Base-by-base conservation (phyloP, 1,140 invertebrate species). In the Argopecten irradians region DNA sequence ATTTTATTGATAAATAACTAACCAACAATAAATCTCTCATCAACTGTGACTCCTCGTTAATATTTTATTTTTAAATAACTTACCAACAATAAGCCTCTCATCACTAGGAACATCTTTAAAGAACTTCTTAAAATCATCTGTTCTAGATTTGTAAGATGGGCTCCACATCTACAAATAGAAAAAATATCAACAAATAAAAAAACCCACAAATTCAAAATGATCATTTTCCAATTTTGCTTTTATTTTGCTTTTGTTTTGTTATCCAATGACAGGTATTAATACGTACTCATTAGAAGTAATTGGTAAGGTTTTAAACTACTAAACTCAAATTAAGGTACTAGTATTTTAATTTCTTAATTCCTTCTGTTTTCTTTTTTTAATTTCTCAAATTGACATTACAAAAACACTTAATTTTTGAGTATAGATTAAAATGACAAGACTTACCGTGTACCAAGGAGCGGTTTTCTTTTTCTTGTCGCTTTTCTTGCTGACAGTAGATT, bases 91-190 rank as follows among this genome's bases (percentile, higher is more conserved):
- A 89, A 99, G 96, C 92, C 98, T 96, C 95, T 99, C 98, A 93
- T 98, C 98, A 92, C 97, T 96, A 33, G 98, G 98, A 85, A 99
- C 96, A 88, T 98, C 98, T 95, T 98, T 98, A 95, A 99, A 99
- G 91, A 98, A 97, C 94, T 97, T 97, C 94, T 98, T 98, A 94
- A 99, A 99, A 95, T 99, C 98, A 92, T 98, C 98, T 46, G 97
- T 98, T 90, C 98, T 96, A 84, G 98, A 98, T 96, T 99, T 99
- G 94, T 99, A 99, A 0, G 98, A 98, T 39, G 98, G 98, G 96
- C 98, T 98, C 43, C 98, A 96, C 55, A 98, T 97, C 96, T 96
- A 89, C 39, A 91, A 91, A 16, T 34, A 86, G n/a, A 41, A 82
- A 88, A 33, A 1, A 88, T 0, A 43, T 22, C 39, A n/a, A 28